A percentile compares a stretch with the other conserved stretches of the same genome.
These are phyloP conservation scores for western clawed frog (Xenopus tropicalis) DNA, from an alignment of 2,113 vertebrate genomes.

Conservation along the genomic window UCB_Xtro_10.0 CM004445.2:111579501-111580000, in stretches of 20 bases:
- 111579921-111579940: constrained; percentile 59
- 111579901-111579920: constrained; percentile 73
- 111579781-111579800: too few species aligned
- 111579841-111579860: constrained; percentile 98
- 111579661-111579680: too few species aligned
- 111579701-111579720: too few species aligned
- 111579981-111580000: not conserved
- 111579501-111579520: constrained; percentile 49
- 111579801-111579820: constrained; percentile 63
- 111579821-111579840: constrained; percentile 88
- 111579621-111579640: too few species aligned
- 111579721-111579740: too few species aligned
- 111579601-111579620: too few species aligned
- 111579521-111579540: constrained; percentile 31
- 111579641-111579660: too few species aligned
- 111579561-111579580: too few species aligned
- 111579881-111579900: constrained; percentile 76
- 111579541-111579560: not conserved
- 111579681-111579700: too few species aligned
- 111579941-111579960: constrained; percentile 84
- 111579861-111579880: constrained; percentile 96
- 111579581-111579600: too few species aligned
- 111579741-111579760: too few species aligned
- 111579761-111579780: too few species aligned
- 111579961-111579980: not conserved